Conservation (phyloP, 92 coral and sea anemone genomes). For the Phymanthus crucifer region DNA sequence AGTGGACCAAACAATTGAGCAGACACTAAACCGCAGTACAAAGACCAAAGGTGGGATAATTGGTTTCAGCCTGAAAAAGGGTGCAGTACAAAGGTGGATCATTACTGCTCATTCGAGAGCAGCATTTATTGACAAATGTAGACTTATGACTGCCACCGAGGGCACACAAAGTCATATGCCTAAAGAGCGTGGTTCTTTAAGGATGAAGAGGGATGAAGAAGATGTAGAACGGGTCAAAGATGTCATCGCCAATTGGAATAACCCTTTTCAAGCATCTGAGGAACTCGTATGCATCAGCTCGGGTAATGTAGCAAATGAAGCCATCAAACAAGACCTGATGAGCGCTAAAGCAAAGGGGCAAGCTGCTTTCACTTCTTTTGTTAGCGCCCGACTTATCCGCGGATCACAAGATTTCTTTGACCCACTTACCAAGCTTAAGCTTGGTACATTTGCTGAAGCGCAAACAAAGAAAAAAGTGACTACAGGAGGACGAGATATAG, state of each 20-base stretch:
- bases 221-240: slow-evolving; percentile 49
- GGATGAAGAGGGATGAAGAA: slow-evolving; percentile 47
- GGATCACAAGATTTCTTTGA: slow-evolving; percentile 46
- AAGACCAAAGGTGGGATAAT: too few relatives aligned
- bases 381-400: slow-evolving; percentile 25
- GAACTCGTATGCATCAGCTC: slow-evolving; percentile 51
- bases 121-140: slow-evolving; percentile 45
- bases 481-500: slow-evolving; percentile 31
- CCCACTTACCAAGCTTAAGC: slow-evolving; percentile 50
- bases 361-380: slow-evolving; percentile 11
- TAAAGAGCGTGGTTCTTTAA: slow-evolving; percentile 47
- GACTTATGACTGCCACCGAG: slow-evolving; percentile 30
- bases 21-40: too few relatives aligned
- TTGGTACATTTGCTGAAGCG: slow-evolving; percentile 37
- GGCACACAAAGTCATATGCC: slow-evolving; percentile 19
- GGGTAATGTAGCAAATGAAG: slow-evolving; percentile 46
- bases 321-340: slow-evolving; percentile 42
- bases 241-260: slow-evolving; percentile 48
- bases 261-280: slow-evolving; percentile 57
- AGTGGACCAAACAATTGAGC: too few relatives aligned
- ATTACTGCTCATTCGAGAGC: slow-evolving; percentile 64
- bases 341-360: slow-evolving; percentile 32
- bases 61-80: too few relatives aligned
- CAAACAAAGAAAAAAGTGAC: slow-evolving; percentile 14
- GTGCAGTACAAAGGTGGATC: too few relatives aligned